Percentiles rank a stretch among this genome's conserved stretches.
Evolutionary conservation across 2,113 vertebrate species (phyloP).

Genomic region (Heliornis fulica): DNA sequence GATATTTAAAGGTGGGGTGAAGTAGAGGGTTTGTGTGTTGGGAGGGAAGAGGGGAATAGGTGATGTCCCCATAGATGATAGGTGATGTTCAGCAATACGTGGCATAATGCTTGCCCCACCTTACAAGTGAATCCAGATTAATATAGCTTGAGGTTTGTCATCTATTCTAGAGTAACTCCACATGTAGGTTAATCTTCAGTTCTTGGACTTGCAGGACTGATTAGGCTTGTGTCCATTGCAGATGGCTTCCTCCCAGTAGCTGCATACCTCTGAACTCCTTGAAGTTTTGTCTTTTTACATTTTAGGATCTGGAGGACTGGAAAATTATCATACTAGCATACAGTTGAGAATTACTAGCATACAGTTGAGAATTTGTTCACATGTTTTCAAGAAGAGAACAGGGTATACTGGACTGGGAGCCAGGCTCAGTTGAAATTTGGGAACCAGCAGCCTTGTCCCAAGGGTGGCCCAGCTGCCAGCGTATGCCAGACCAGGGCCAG

Average conservation of each 20-base stretch:
- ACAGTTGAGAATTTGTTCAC: not conserved
- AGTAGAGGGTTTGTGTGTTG: not conserved
- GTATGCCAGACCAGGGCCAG: rapidly evolving
- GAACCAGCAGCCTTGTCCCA: not conserved
- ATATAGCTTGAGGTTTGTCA: not conserved
- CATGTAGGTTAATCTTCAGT: not conserved
- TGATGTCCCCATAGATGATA: not conserved
- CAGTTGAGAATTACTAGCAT: not conserved
- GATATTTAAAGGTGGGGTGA: not conserved
- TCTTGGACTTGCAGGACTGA: not conserved
- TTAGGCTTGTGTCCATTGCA: not conserved
- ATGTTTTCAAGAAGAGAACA: not conserved
- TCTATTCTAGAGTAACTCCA: not conserved
- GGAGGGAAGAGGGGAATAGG: not conserved
- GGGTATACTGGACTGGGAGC: not conserved
- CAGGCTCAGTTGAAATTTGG: not conserved
- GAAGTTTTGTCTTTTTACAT: not conserved
- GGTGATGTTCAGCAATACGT: rapidly evolving
- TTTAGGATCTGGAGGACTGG: not conserved
- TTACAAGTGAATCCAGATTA: not conserved
- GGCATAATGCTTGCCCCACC: not conserved
- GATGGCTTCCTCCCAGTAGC: not conserved
- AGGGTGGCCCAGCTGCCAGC: not conserved
- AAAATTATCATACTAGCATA: not conserved
- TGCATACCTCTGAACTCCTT: not conserved